These are phyloP conservation scores for Scrobipalpa atriplicella DNA, from an alignment of 2,888 invertebrate species.

Conservation along the genomic window DNA sequence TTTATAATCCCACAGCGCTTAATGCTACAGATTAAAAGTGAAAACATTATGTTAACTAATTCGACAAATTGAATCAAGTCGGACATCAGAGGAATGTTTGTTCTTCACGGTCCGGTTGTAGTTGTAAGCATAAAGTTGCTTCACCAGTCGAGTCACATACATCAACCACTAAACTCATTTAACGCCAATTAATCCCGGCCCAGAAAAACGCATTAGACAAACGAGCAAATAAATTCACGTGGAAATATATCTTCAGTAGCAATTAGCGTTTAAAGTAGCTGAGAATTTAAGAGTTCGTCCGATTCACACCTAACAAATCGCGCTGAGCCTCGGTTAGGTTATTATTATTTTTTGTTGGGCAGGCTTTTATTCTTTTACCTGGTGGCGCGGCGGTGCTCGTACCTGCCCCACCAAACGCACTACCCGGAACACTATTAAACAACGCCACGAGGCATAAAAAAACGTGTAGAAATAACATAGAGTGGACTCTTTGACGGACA, in stretches of 20 bases:
- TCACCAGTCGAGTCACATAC: conserved; percentile 19
- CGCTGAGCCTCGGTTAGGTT: conserved; percentile 46
- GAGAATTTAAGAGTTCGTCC: conserved; percentile 22
- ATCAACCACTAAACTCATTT: conserved; percentile 33
- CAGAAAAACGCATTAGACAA: conserved; percentile 28
- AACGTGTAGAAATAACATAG: conserved; percentile 61
- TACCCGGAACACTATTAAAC: conserved; percentile 77
- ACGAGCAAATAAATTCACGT: conserved; percentile 23
- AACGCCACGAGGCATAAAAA: conserved; percentile 69
- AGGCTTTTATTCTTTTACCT: conserved; percentile 65
- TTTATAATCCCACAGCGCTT: not conserved
- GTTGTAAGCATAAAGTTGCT: conserved; percentile 32
- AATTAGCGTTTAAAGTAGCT: conserved; percentile 27
- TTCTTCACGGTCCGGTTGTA: conserved; percentile 47
- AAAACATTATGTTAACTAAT: conserved; percentile 27
- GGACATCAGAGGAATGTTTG: conserved; percentile 44
- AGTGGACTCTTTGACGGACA: conserved; percentile 54
- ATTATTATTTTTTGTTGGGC: conserved; percentile 53
- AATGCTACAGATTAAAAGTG: conserved; percentile 7
- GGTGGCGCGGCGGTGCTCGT: conserved; percentile 50
- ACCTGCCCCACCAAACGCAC: conserved; percentile 69
- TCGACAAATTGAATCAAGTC: conserved; percentile 30
- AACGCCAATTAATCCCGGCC: conserved; percentile 35
- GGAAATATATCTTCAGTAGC: conserved; percentile 26
- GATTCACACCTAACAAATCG: conserved; percentile 55